phyloP scores from a whole-genome alignment of 2,113 vertebrate genomes.

The Ochotona princeps region DNA sequence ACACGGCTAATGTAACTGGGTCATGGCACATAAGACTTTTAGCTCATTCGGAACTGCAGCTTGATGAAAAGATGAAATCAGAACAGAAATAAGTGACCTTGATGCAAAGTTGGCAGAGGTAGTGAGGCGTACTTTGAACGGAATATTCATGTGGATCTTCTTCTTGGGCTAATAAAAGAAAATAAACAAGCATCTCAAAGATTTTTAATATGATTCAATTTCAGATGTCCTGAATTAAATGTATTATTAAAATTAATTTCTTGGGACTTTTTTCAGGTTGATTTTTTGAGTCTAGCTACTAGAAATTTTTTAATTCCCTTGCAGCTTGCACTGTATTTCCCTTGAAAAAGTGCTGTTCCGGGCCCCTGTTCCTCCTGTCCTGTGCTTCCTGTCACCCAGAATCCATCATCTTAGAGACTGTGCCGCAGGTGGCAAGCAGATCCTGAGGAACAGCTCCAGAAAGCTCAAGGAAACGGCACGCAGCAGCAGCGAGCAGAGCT shows the following conservation, averaged over 20 bases:
- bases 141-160: background rate
- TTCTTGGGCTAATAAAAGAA: background rate
- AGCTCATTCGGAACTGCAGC: background rate
- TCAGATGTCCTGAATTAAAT: background rate
- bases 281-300: background rate
- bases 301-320: background rate
- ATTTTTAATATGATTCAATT: background rate
- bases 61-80: conserved; percentile 30
- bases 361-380: background rate
- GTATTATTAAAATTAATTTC: conserved; percentile 34
- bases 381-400: too few species aligned
- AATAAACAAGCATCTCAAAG: background rate
- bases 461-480: background rate
- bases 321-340: background rate
- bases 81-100: background rate
- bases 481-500: background rate
- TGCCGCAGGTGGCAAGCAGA: background rate
- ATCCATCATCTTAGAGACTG: background rate
- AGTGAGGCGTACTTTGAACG: background rate
- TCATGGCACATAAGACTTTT: too few species aligned
- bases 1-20: background rate
- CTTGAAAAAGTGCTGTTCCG: background rate
- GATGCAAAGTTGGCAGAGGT: background rate
- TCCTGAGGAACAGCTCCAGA: conserved; percentile 4
- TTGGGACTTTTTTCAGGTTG: background rate